phyloP scores from a whole-genome alignment of 2,113 vertebrate species.

The human (Homo sapiens) region DNA sequence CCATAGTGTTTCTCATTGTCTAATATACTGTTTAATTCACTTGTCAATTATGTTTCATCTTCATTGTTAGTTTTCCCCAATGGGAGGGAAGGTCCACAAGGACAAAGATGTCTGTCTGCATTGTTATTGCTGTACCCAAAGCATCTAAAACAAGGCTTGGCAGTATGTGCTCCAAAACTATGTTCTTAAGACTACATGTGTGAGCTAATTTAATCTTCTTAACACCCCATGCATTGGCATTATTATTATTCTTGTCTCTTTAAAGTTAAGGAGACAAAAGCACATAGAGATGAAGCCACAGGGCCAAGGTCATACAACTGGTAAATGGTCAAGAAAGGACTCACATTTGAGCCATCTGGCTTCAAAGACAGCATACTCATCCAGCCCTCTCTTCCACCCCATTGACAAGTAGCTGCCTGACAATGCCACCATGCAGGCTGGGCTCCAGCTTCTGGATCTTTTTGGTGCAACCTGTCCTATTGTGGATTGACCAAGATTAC shows the following conservation, averaged over 20 bases:
- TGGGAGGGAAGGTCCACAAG: background rate
- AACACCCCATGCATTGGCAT: background rate
- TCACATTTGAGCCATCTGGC: background rate
- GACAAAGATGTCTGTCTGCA: background rate
- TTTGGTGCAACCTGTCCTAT: background rate
- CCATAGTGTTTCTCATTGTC: background rate
- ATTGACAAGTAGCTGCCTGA: background rate
- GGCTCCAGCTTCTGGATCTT: background rate
- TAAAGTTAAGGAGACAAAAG: background rate
- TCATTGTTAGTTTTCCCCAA: background rate
- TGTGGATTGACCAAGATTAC: background rate
- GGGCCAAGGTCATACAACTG: background rate
- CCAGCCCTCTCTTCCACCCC: background rate
- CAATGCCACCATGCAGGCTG: accelerated
- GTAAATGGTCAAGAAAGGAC: background rate
- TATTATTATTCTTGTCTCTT: background rate
- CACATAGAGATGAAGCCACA: background rate
- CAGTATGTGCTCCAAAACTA: background rate
- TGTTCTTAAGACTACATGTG: background rate
- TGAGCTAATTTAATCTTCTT: background rate
- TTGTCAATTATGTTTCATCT: background rate
- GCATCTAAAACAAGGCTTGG: background rate
- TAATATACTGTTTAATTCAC: background rate
- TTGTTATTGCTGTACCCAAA: background rate
- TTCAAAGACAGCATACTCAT: background rate